phyloP scores from a whole-genome alignment of 2,888 invertebrate genomes.

The Caenorhabditis uteleia region DNA sequence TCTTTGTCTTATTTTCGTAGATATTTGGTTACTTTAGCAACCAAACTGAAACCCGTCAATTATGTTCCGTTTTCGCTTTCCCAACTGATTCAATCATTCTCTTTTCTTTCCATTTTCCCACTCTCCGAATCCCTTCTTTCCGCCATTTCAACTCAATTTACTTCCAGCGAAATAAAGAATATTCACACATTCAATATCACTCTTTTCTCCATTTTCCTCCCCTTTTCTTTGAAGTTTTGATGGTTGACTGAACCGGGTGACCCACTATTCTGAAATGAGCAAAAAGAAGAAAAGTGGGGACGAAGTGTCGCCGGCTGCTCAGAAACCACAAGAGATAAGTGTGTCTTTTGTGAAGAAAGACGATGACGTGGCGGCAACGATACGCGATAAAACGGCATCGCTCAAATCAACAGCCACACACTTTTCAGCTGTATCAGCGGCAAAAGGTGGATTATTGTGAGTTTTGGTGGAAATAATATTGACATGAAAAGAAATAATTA shows the following conservation, averaged over 20 bases:
- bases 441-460: conserved; percentile 40
- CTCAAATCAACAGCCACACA: conserved; percentile 44
- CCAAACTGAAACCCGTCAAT: too few species aligned
- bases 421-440: conserved; percentile 30
- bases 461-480: conserved; percentile 5
- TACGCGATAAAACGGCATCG: conserved; percentile 42
- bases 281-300: conserved; percentile 19
- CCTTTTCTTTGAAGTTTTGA: conserved; percentile 8
- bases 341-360: conserved; percentile 22
- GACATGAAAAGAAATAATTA: too few species aligned
- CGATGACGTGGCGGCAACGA: conserved; percentile 15
- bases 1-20: too few species aligned
- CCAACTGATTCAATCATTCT: too few species aligned
- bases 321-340: conserved; percentile 16
- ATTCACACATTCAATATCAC: conserved; percentile 9
- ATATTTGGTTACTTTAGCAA: too few species aligned
- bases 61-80: too few species aligned
- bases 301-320: conserved; percentile 9
- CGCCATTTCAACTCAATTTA: too few species aligned
- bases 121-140: too few species aligned
- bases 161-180: too few species aligned
- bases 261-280: conserved; percentile 7
- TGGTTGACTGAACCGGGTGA: conserved; percentile 27
- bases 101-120: too few species aligned
- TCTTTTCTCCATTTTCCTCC: conserved; percentile 5